Evolutionary conservation across 2,888 invertebrate species (phyloP), one percentile per base, ranked within the genome.

Genomic region (Cephus spinipes): DNA sequence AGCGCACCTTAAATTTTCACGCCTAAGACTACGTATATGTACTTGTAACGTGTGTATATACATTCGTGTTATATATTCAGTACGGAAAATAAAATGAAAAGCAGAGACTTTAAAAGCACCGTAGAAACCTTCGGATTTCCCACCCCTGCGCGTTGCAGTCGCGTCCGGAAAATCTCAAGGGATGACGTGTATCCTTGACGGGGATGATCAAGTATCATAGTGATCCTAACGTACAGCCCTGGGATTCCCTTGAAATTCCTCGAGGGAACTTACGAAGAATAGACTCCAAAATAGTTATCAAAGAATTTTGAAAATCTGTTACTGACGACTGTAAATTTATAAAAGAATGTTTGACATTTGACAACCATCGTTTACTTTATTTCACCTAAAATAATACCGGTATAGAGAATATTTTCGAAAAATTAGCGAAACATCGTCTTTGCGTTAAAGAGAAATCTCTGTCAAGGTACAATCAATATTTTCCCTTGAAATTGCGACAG

Each of bases 1-100:
- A 40, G 0, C 15, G 40, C 15, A 15, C 78, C 71, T 69, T 78
- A 78, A 81, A 80, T 78, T 80, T 78, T 68, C 73, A 76, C 69
- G 73, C 12, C 15, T 68, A 74, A 35, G 73, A 68, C 12, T 74
- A 33, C 23, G 6, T 68, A 73, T n/a, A 69, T 73, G 23, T 35
- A 35, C 12, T 35, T 35, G 35, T 68, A 69, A 32, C 11, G n/a
- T n/a, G n/a, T 77, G 30, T n/a, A 40, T 40, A 15, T 15, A 40
- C 15, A 40, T 40, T 40, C 40, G 40, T 15, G 40, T 9, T 55
- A 23, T 2, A 6, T 55, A 23, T 23, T 9, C 40, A 55, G 23
- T 55, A 55, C 1, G 23, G 9, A 23, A 55, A 55, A 55, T 23
- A 23, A 55, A 55, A 55, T 55, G 0, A 55, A 55, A 55, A 55